A percentile compares a stretch with the other conserved stretches of the same genome.
These are phyloP conservation scores for Octonoba sinensis DNA, from an alignment of 2,888 invertebrate genomes.

Conservation along the genomic window DNA sequence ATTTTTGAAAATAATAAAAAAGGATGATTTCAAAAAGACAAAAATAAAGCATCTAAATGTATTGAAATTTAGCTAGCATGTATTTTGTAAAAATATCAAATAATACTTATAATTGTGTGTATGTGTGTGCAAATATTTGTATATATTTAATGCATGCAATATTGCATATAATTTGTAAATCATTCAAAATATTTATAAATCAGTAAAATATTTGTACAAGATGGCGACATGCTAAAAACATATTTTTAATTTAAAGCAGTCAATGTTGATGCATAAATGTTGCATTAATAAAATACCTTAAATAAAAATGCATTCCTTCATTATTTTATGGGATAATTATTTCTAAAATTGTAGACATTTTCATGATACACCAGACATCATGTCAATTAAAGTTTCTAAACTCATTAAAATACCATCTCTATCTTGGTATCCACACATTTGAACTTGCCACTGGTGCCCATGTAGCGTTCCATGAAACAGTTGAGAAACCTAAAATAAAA, in stretches of 20 bases:
- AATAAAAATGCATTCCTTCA: not conserved
- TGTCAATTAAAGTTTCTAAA: constrained; percentile 63
- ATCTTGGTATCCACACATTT: constrained; percentile 63
- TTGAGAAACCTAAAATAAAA: constrained; percentile 50
- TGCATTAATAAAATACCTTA: not conserved
- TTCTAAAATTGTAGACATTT: not conserved
- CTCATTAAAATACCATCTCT: constrained; percentile 54
- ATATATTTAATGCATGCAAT: no score
- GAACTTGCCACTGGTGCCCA: constrained; percentile 64
- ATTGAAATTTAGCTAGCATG: no score
- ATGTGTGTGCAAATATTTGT: no score
- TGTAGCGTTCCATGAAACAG: constrained; percentile 62
- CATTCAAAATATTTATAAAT: no score
- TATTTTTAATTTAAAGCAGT: not conserved
- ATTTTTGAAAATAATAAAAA: no score
- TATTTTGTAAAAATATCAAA: no score
- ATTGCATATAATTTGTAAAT: no score
- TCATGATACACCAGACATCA: constrained; percentile 64
- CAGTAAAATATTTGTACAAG: no score
- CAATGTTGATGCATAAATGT: not conserved
- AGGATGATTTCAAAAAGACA: no score
- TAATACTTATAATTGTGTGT: no score
- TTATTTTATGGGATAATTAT: not conserved
- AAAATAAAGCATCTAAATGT: no score
- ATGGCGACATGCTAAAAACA: not conserved